phyloP scores from a whole-genome alignment of 1,140 invertebrate genomes.

The Acromyrmex heyeri region DNA sequence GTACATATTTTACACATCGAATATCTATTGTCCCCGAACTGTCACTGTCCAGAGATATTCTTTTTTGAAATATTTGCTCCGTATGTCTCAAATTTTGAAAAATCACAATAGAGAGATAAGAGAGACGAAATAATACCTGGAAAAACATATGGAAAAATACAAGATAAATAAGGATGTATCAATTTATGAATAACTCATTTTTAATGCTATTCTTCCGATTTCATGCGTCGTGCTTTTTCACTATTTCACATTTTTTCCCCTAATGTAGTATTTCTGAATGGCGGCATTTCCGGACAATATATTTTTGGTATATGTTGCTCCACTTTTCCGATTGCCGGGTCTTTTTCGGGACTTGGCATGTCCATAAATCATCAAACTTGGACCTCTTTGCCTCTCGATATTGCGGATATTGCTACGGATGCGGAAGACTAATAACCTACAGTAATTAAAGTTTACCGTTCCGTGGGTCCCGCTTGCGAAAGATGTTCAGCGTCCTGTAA shows the following conservation, averaged over 20 bases:
- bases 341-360: conserved; percentile 26
- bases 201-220: background rate
- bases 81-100: background rate
- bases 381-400: conserved; percentile 17
- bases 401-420: conserved; percentile 25
- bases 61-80: background rate
- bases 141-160: background rate
- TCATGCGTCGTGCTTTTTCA: background rate
- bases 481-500: conserved; percentile 8
- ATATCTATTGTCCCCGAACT: background rate
- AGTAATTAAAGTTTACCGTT: conserved; percentile 49
- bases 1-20: background rate
- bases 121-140: conserved; percentile 18
- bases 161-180: background rate
- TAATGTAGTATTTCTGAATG: background rate
- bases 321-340: conserved; percentile 33
- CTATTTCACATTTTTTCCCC: background rate
- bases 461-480: background rate
- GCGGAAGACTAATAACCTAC: conserved; percentile 33
- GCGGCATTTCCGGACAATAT: conserved; percentile 20
- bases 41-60: background rate
- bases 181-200: conserved; percentile 51
- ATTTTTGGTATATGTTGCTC: conserved; percentile 18
- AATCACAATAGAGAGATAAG: conserved; percentile 6
- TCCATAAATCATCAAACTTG: conserved; percentile 23